These are phyloP conservation scores for Sander vitreus DNA, from an alignment of 2,113 vertebrate species.

Conservation along the genomic window DNA sequence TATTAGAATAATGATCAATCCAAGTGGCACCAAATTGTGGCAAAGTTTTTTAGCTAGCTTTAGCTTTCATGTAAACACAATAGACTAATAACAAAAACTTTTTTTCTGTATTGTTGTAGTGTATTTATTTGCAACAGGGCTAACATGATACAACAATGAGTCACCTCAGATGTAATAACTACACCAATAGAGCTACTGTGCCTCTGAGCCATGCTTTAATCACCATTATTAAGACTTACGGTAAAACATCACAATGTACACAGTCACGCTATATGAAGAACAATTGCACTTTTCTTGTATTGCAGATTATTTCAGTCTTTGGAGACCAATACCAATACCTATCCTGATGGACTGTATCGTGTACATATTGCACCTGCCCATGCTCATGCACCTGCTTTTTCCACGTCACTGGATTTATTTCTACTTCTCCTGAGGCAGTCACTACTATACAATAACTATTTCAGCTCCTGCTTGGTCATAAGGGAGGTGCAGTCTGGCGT, in stretches of 20 bases:
- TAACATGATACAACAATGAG: background rate
- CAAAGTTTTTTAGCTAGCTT: background rate
- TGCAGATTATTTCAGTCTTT: constrained; percentile 20
- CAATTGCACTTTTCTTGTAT: background rate
- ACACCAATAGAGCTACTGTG: background rate
- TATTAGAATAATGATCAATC: constrained; percentile 32
- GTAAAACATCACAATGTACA: constrained; percentile 6
- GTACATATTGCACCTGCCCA: constrained; percentile 32
- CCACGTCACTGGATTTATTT: constrained; percentile 49
- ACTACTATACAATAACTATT: constrained; percentile 26
- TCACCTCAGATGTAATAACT: constrained; percentile 13
- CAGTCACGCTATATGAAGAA: background rate
- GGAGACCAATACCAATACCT: constrained; percentile 8
- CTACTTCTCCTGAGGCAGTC: constrained; percentile 40
- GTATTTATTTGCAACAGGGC: background rate
- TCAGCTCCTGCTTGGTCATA: constrained; percentile 34
- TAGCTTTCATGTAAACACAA: constrained; percentile 8
- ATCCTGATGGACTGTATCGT: constrained; percentile 19
- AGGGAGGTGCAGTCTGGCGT: constrained; percentile 35
- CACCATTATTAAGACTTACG: constrained; percentile 7
- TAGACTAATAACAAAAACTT: background rate
- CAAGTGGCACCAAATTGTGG: constrained; percentile 5
- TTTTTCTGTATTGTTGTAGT: background rate
- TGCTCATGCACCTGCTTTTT: constrained; percentile 29
- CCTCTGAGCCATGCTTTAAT: constrained; percentile 25